Percentiles rank a stretch among this genome's conserved stretches.
Conservation (phyloP, 2,888 invertebrate genomes). For the Volucella inanis region DNA sequence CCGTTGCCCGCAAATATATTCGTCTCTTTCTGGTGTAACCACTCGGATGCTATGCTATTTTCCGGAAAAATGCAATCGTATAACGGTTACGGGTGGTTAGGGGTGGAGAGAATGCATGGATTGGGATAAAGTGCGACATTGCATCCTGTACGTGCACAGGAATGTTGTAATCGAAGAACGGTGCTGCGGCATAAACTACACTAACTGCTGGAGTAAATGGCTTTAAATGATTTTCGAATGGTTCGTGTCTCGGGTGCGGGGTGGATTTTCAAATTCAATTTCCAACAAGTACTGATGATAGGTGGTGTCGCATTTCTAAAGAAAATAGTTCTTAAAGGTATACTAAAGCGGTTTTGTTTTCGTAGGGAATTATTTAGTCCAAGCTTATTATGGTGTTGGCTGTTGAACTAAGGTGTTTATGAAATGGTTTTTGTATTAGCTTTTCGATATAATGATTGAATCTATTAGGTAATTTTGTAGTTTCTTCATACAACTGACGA, state of each 20-base stretch:
- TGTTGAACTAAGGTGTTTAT: too few relatives aligned
- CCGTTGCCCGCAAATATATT: slow-evolving; percentile 41
- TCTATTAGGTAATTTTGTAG: too few relatives aligned
- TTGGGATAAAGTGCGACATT: slow-evolving; percentile 49
- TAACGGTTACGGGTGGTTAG: not conserved
- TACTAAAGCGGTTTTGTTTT: too few relatives aligned
- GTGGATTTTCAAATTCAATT: slow-evolving; percentile 6
- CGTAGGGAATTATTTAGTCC: too few relatives aligned
- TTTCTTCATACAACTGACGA: too few relatives aligned
- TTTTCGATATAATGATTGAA: too few relatives aligned
- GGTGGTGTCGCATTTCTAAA: too few relatives aligned
- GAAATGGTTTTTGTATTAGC: too few relatives aligned
- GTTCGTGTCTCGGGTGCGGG: slow-evolving; percentile 17
- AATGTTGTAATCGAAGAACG: slow-evolving; percentile 43
- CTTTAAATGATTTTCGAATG: slow-evolving; percentile 43
- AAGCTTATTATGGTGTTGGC: too few relatives aligned
- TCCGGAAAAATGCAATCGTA: slow-evolving; percentile 70
- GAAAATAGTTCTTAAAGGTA: too few relatives aligned
- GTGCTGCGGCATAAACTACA: slow-evolving; percentile 28
- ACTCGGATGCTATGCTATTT: slow-evolving; percentile 67
- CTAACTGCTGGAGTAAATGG: slow-evolving; percentile 25
- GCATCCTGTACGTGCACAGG: slow-evolving; percentile 20
- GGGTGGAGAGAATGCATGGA: not conserved
- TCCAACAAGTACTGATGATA: not conserved
- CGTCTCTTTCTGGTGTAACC: slow-evolving; percentile 64